phyloP scores from a whole-genome alignment of 2,888 invertebrate genomes.

The Protodeltote pygarga region DNA sequence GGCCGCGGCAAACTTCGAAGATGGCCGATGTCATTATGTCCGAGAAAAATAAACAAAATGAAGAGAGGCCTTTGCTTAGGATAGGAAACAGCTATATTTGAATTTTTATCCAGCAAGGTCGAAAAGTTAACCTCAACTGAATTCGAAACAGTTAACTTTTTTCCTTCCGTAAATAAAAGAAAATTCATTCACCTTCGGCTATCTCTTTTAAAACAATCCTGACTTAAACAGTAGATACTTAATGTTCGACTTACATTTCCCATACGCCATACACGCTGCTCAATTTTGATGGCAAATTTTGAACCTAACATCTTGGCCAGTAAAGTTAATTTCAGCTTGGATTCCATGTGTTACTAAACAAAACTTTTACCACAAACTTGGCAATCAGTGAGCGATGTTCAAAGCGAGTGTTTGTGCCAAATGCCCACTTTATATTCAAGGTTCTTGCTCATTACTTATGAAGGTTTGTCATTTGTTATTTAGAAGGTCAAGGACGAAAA shows the following conservation, averaged over 20 bases:
- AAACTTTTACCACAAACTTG: slow-evolving; percentile 41
- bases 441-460: slow-evolving; percentile 40
- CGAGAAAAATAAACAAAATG: no score
- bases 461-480: slow-evolving; percentile 33
- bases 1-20: no score
- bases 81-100: no score
- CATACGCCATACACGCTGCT: neutral
- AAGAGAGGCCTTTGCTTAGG: no score
- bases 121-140: no score
- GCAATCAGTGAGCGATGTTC: slow-evolving; percentile 45
- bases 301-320: slow-evolving; percentile 4
- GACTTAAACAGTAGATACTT: slow-evolving; percentile 17
- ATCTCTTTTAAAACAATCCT: no score
- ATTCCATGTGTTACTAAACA: slow-evolving; percentile 28
- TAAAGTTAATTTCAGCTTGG: slow-evolving; percentile 6
- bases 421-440: slow-evolving; percentile 50
- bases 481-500: slow-evolving; percentile 27
- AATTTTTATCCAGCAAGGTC: no score
- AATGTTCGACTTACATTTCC: slow-evolving; percentile 17
- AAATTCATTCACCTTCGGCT: no score
- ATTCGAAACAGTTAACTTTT: no score
- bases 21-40: no score
- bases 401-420: slow-evolving; percentile 49
- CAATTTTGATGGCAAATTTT: slow-evolving; percentile 1
- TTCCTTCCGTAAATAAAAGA: no score